Evolutionary conservation across 2,888 invertebrate genomes (phyloP).

Genomic region (Caenorhabditis plicata): DNA sequence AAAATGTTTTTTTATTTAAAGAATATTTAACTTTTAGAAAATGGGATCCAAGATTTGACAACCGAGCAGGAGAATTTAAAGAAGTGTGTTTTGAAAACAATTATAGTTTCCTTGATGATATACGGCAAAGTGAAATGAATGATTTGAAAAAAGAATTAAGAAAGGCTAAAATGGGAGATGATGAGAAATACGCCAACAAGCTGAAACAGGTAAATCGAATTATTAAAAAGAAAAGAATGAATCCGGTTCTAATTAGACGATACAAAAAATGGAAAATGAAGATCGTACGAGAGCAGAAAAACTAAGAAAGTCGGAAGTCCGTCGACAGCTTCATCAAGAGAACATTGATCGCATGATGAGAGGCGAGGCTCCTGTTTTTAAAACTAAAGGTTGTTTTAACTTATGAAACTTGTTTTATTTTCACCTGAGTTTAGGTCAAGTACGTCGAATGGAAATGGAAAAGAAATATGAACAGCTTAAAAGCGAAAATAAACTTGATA

Average conservation of each 20-base stretch:
- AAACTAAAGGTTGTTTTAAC: conserved; percentile 35
- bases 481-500: conserved; percentile 39
- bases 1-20: conserved; percentile 3
- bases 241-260: conserved; percentile 6
- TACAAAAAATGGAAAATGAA: conserved; percentile 30
- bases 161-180: conserved; percentile 6
- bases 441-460: conserved; percentile 41
- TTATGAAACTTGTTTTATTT: neutral
- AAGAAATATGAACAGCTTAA: conserved; percentile 50
- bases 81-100: conserved; percentile 52
- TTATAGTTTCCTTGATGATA: conserved; percentile 56
- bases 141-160: conserved; percentile 11
- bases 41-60: conserved; percentile 60
- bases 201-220: conserved; percentile 15
- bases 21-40: conserved; percentile 20
- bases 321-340: conserved; percentile 43
- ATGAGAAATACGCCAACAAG: conserved; percentile 14
- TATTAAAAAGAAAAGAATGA: neutral
- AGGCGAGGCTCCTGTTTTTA: conserved; percentile 47
- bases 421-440: conserved; percentile 28
- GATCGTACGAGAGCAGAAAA: conserved; percentile 40
- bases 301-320: conserved; percentile 40
- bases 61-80: conserved; percentile 53
- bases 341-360: conserved; percentile 59
- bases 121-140: conserved; percentile 47